Base-by-base conservation (phyloP, 2,888 invertebrate species). In the Dryobota labecula region DNA sequence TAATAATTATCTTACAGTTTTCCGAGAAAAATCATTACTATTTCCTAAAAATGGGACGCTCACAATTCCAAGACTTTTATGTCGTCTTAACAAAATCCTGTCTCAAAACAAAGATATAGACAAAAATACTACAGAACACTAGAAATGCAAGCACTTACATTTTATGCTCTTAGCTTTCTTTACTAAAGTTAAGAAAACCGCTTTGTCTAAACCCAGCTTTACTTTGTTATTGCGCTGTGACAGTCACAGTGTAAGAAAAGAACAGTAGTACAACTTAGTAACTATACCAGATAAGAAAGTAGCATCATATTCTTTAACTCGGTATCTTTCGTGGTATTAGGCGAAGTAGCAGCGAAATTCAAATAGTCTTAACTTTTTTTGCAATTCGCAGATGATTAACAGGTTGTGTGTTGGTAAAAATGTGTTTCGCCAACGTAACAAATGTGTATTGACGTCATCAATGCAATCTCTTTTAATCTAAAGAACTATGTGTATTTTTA, bases 191-290 rank as follows among this genome's bases (percentile, higher is more conserved):
- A 70, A 65, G 79, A 65, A 76, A 63, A 79, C 76, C 68, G 57
- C 78, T 78, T 79, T 65, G 67, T 79, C 54, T 80, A 76, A 75
- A 53, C 51, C 80, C 45, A n/a, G 68, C 76, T 80, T 79, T 71
- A 68, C 62, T 64, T 68, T 62, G 73, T 78, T 33, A 56, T 57
- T 36, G 53, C 11, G 24, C 18, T 45, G 54, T 70, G 56, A n/a
- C 49, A 33, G 51, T 20, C 61, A 54, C 57, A 62, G 41, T 4
- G 3, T 20, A 43, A 24, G 0, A 18, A 54, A 68, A 27, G 11
- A 0, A 11, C 60, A 74, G 60, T 68, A 72, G n/a, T 18, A 33
- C n/a, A 24, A 45, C 30, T 61, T 45, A 1, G 8, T 0, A 30
- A 30, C 30, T 15, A 0, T 5, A 58, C 11, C 18, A 58, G 11